Evolutionary conservation across 1,140 invertebrate genomes (phyloP).

Genomic region (Dryas iulia): DNA sequence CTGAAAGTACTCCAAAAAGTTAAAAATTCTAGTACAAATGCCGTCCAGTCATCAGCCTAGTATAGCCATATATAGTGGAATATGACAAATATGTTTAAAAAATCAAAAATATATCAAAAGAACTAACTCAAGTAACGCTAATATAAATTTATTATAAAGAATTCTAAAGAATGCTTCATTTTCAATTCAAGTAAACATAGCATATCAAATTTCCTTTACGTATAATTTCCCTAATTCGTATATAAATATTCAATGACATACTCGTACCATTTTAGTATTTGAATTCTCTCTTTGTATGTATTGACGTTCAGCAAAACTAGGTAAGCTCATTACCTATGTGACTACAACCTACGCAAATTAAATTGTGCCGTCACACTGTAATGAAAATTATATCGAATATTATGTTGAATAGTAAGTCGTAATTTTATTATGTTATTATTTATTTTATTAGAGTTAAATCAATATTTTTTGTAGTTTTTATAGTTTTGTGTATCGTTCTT

Average conservation of each 20-base stretch:
- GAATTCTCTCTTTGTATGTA: not conserved
- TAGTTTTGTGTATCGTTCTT: too few relatives aligned
- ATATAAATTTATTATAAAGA: too few relatives aligned
- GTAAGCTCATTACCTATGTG: slow-evolving; percentile 15
- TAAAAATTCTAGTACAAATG: too few relatives aligned
- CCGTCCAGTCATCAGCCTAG: too few relatives aligned
- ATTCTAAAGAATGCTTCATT: too few relatives aligned
- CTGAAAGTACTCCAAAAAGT: too few relatives aligned
- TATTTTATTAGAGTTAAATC: not conserved
- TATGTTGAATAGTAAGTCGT: not conserved
- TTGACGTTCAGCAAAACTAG: slow-evolving; percentile 8
- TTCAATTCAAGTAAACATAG: not conserved
- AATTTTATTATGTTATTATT: not conserved
- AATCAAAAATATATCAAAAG: too few relatives aligned
- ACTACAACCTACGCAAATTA: slow-evolving; percentile 21
- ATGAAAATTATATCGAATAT: not conserved
- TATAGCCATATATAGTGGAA: too few relatives aligned
- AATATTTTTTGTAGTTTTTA: too few relatives aligned
- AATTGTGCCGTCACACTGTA: not conserved
- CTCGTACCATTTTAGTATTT: not conserved
- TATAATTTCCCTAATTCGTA: too few relatives aligned
- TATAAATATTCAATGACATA: not conserved
- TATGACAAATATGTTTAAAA: too few relatives aligned
- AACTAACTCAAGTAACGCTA: too few relatives aligned
- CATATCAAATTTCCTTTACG: not conserved